Conservation (phyloP, 2,797 vertebrate species). For the Schizopygopsis pylzovi region DNA sequence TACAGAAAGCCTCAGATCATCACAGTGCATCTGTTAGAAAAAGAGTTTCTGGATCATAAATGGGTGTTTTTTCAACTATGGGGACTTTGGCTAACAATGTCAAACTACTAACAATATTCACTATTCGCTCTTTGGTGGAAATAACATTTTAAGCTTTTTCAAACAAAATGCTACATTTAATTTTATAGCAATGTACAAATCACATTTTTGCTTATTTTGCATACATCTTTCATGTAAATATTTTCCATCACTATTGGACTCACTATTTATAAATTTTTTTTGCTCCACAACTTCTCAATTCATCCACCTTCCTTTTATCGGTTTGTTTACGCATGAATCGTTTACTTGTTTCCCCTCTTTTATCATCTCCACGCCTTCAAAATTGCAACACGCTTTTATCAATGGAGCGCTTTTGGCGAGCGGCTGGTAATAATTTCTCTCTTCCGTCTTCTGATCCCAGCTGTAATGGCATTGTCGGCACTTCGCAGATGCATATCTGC, state of each 20-base stretch:
- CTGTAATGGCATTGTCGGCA: conserved; percentile 69
- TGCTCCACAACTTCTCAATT: neutral
- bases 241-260: neutral
- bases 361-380: neutral
- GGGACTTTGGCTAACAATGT: neutral
- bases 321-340: neutral
- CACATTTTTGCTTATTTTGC: neutral
- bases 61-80: neutral
- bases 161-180: neutral
- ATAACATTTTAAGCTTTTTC: neutral
- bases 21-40: neutral
- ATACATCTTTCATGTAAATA: neutral
- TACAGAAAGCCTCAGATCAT: neutral
- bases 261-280: neutral
- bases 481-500: conserved; percentile 67
- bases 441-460: conserved; percentile 59
- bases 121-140: neutral
- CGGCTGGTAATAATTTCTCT: conserved; percentile 21
- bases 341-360: neutral
- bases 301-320: neutral
- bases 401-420: conserved; percentile 21
- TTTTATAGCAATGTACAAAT: neutral
- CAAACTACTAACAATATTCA: neutral
- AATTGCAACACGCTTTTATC: neutral
- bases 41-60: neutral